Percentiles rank a stretch among this genome's conserved stretches.
Conservation (phyloP, 2,797 vertebrate genomes). For the Percopsis omiscomaycus region DNA sequence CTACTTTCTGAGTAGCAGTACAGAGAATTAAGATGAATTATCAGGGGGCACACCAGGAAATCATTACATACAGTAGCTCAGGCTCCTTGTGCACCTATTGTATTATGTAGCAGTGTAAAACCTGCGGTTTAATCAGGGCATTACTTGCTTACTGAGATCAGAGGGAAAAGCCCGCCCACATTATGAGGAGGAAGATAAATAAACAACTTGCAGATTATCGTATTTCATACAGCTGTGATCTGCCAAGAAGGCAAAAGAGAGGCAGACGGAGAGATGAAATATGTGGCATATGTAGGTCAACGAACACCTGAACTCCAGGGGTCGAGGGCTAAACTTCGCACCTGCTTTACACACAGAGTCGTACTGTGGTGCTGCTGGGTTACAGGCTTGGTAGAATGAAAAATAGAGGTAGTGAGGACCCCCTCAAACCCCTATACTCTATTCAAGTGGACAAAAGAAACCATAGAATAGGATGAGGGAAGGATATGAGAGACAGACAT, state of each 20-base stretch:
- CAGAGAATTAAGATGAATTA: slow-evolving; percentile 45
- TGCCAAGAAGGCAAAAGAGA: slow-evolving; percentile 29
- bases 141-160: slow-evolving; percentile 71
- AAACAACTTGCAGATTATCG: slow-evolving; percentile 58
- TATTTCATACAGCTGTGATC: slow-evolving; percentile 67
- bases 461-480: slow-evolving; percentile 26
- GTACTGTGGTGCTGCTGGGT: background rate
- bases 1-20: slow-evolving; percentile 36
- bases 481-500: slow-evolving; percentile 51
- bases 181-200: slow-evolving; percentile 58
- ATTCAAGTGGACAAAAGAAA: slow-evolving; percentile 17
- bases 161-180: slow-evolving; percentile 55
- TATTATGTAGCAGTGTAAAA: slow-evolving; percentile 72
- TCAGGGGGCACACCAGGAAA: slow-evolving; percentile 40
- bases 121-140: slow-evolving; percentile 63
- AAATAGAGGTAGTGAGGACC: background rate
- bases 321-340: slow-evolving; percentile 53
- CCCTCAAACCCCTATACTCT: slow-evolving; percentile 18
- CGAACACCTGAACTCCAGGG: slow-evolving; percentile 63
- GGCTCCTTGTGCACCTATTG: slow-evolving; percentile 52
- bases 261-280: slow-evolving; percentile 21
- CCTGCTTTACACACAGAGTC: background rate
- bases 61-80: slow-evolving; percentile 48
- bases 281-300: slow-evolving; percentile 62
- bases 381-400: background rate